phyloP scores from a whole-genome alignment of 2,113 vertebrate species.

The Mesitornis unicolor region DNA sequence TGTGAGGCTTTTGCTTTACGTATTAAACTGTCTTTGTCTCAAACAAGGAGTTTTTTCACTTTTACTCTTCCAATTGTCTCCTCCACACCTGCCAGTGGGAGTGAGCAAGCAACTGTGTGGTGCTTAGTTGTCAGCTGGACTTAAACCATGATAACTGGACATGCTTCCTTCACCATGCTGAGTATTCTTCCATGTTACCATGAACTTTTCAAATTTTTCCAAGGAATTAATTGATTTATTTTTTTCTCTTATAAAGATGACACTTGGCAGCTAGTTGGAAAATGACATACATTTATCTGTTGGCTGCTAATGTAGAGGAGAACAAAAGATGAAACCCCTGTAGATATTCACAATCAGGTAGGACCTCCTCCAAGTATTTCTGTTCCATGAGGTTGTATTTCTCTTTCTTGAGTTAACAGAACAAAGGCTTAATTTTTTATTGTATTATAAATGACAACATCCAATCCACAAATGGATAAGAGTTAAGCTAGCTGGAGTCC shows the following conservation, averaged over 20 bases:
- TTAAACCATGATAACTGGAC: too few relatives aligned
- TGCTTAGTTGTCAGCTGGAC: too few relatives aligned
- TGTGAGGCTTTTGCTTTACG: too few relatives aligned
- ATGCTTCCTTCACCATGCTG: not conserved
- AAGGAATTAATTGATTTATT: not conserved
- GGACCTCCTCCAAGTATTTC: not conserved
- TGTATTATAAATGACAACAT: not conserved
- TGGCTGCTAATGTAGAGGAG: not conserved
- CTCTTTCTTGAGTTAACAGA: not conserved
- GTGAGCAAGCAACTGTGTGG: too few relatives aligned
- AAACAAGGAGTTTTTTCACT: too few relatives aligned
- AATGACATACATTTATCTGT: not conserved
- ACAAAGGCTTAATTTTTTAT: not conserved
- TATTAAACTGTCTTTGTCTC: too few relatives aligned
- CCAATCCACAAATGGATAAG: not conserved
- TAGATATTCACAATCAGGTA: not conserved
- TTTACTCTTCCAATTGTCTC: too few relatives aligned
- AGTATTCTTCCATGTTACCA: not conserved
- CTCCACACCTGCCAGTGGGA: too few relatives aligned
- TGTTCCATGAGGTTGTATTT: not conserved
- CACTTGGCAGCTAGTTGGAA: not conserved
- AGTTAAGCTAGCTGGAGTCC: slow-evolving; percentile 3
- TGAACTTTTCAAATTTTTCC: not conserved
- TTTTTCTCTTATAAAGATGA: not conserved
- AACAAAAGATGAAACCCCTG: not conserved